Evolutionary conservation across 2,797 vertebrate species (phyloP).

Genomic region (Dallia pectoralis): DNA sequence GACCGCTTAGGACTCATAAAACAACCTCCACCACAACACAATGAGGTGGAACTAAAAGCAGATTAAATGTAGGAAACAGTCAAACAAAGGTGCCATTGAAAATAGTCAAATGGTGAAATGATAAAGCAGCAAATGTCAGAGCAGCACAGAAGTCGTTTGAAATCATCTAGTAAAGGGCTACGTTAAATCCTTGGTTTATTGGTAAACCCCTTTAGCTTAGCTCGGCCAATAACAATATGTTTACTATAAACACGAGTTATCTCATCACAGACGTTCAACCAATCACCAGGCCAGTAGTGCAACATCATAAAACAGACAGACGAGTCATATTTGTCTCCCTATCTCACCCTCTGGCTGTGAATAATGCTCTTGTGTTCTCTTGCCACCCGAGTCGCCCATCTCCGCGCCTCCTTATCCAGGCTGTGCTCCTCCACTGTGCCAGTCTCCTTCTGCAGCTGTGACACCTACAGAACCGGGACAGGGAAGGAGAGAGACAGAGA

Average conservation of each 20-base stretch:
- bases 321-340: not conserved
- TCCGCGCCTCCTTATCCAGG: slow-evolving; percentile 94
- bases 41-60: not conserved
- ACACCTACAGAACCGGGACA: slow-evolving; percentile 70
- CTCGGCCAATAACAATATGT: not conserved
- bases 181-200: not conserved
- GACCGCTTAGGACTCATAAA: not conserved
- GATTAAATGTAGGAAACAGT: not conserved
- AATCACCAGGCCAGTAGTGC: not conserved
- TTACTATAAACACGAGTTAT: not conserved
- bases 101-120: not conserved
- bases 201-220: not conserved
- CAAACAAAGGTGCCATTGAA: not conserved
- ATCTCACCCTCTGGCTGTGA: slow-evolving; percentile 85
- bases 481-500: not conserved
- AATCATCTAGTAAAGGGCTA: not conserved
- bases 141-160: not conserved
- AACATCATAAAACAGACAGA: not conserved
- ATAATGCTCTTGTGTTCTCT: slow-evolving; percentile 92
- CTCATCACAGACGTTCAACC: not conserved
- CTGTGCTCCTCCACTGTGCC: slow-evolving; percentile 91
- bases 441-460: slow-evolving; percentile 85
- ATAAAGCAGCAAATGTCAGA: not conserved
- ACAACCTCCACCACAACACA: not conserved
- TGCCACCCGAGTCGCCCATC: slow-evolving; percentile 91